Base-by-base conservation (phyloP, 2,113 vertebrate genomes). In the Orthonyx spaldingii region DNA sequence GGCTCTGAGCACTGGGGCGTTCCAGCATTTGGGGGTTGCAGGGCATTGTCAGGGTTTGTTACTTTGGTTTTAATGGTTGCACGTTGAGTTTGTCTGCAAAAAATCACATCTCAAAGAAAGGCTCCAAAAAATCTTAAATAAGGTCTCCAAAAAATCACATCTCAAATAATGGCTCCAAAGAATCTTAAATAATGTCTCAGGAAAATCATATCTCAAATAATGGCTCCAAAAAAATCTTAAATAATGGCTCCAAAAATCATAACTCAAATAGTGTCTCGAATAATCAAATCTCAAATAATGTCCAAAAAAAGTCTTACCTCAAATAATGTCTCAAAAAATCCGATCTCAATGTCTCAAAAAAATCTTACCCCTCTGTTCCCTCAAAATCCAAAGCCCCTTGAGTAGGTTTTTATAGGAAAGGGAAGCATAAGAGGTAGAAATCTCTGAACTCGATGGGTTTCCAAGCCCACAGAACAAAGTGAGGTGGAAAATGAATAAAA, bases 1-100 rank as follows among this genome's bases (percentile, higher is more conserved):
- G 59, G 18, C 64, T 60, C 5, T 0, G 2, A 6, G 22, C 10
- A 0, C 32, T 16, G 15, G 18, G 13, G 18, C 3, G 0, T 13
- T 32, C 21, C 63, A 7, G 28, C 7, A 0, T 13, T 22, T 10
- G 5, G 7, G 35, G 28, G 3, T 3, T 28, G 8, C 3, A 5
- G 27, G 13, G n/a, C 16, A 1, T 9, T 15, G 18, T 14, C 27
- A 32, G 49, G 15, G 26, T 24, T 65, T 9, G 1, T 11, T 60
- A 39, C 9, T 75, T 50, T 42, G 8, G 8, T 76, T 76, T 39
- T 41, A 10, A 3, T 33, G n/a, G 44, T 42, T 79, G 76, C 15
- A 27, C 10, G 0, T 4, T 10, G 33, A 46, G 11, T 14, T 50
- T 33, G 19, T 13, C 53, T 33, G 18, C 46, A 12, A 55, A 55